A percentile compares a stretch with the other conserved stretches of the same genome.
Conservation (phyloP, 2,888 invertebrate genomes). For the Elegia similella region DNA sequence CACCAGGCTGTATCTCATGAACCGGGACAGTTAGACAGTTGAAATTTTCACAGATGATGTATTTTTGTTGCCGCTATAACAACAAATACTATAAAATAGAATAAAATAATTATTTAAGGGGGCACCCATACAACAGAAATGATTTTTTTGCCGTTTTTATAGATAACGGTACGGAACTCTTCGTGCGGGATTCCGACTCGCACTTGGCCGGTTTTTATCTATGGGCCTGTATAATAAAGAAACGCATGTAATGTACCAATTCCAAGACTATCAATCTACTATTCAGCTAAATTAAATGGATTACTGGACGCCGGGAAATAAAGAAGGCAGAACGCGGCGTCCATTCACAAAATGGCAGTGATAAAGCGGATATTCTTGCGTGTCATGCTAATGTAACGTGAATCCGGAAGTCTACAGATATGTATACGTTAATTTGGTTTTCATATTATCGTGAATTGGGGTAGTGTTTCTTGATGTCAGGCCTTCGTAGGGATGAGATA, state of each 20-base stretch:
- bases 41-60: too few relatives aligned
- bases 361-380: slow-evolving; percentile 6
- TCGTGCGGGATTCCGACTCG: too few relatives aligned
- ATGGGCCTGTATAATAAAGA: too few relatives aligned
- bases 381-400: slow-evolving; percentile 9
- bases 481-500: too few relatives aligned
- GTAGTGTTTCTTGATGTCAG: background rate
- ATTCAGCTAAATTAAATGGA: background rate
- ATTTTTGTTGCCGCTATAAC: too few relatives aligned
- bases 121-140: too few relatives aligned
- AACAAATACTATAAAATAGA: too few relatives aligned
- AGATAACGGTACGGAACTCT: background rate
- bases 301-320: slow-evolving; percentile 1
- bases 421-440: background rate
- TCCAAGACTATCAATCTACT: background rate
- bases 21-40: too few relatives aligned
- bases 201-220: too few relatives aligned
- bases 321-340: slow-evolving; percentile 2
- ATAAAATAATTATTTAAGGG: too few relatives aligned
- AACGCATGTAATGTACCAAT: background rate
- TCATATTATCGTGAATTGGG: background rate
- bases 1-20: too few relatives aligned
- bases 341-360: background rate
- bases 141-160: too few relatives aligned
- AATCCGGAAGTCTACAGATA: background rate